Evolutionary conservation across 2,797 vertebrate species (phyloP), one percentile per base, ranked within the genome.

Genomic region (Pseudochromis fuscus): DNA sequence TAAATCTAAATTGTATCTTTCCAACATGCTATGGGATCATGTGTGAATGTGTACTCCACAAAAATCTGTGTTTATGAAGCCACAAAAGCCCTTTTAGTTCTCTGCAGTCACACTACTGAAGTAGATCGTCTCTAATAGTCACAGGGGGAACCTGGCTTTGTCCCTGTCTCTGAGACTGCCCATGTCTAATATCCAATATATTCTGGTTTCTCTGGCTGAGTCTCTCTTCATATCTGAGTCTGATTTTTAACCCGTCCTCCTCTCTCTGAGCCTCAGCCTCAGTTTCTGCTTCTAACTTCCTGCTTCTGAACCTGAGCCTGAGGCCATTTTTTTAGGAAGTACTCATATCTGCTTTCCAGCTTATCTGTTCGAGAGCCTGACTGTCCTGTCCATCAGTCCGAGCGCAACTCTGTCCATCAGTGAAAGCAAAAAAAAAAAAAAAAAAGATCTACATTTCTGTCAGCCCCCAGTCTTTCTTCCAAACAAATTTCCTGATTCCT

Each of bases 61-160:
- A 72, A 64, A 28, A 23, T 21, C 11, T 55, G 45, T 53, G 66
- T 57, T 80, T 50, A 63, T 58, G 37, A 68, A 33, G 2, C 19
- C 30, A 61, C 40, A 53, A 52, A 3, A 21, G 28, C 23, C 61
- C 5, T 3, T 49, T 59, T 56, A 13, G 53, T 55, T 9, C 56
- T 67, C 23, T 25, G 35, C 35, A 27, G 25, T 31, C 31, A 31
- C 23, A 61, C 35, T 4, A n/a, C 23, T 24, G 15, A 50, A 50
- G 33, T 19, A 33, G 30, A 40, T 21, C 13, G 38, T 46, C 19
- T 49, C 62, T 42, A 37, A 52, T 15, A 69, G 46, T 45, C 12
- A 56, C n/a, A n/a, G n/a, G n/a, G n/a, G n/a, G 45, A 72, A 69
- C 48, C 48, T 6, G 27, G 18, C 10, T 53, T 23, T 40, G 31